phyloP scores from a whole-genome alignment of 2,113 vertebrate genomes.

The Oophaga pumilio region DNA sequence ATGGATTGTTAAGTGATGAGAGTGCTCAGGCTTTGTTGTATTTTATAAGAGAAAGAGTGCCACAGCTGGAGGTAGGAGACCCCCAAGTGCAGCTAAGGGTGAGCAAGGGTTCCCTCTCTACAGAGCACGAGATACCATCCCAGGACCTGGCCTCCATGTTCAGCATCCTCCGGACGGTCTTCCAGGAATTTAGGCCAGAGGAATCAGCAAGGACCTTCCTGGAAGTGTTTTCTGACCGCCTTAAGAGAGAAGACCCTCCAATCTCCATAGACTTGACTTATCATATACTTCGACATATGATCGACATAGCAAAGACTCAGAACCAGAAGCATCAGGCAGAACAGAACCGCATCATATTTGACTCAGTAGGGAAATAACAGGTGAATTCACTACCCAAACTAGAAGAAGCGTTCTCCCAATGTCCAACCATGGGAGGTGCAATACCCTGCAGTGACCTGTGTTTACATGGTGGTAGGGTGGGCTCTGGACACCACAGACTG shows the following conservation, averaged over 20 bases:
- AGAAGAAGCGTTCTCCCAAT: neutral
- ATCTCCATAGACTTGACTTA: conserved; percentile 94
- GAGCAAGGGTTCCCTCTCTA: conserved; percentile 60
- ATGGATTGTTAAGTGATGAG: conserved; percentile 65
- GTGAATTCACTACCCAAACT: neutral
- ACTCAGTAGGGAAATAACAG: conserved; percentile 87
- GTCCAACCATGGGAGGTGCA: neutral
- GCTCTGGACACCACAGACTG: neutral
- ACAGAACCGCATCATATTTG: conserved; percentile 85
- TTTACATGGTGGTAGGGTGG: neutral
- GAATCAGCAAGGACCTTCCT: conserved; percentile 54
- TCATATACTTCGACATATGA: conserved; percentile 89
- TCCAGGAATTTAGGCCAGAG: conserved; percentile 56
- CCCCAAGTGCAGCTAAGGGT: conserved; percentile 59
- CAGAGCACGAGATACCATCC: conserved; percentile 50
- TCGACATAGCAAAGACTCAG: conserved; percentile 84
- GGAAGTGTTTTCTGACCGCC: conserved; percentile 60
- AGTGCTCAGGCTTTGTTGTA: conserved; percentile 64
- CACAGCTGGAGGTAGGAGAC: conserved; percentile 63
- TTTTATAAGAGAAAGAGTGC: conserved; percentile 66
- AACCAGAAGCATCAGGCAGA: conserved; percentile 84
- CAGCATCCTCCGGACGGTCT: neutral
- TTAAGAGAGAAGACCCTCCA: conserved; percentile 81
- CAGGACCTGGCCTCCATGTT: neutral
- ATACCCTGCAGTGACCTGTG: neutral